phyloP scores from a whole-genome alignment of 2,888 invertebrate species.

The Macrostomum cliftonense region DNA sequence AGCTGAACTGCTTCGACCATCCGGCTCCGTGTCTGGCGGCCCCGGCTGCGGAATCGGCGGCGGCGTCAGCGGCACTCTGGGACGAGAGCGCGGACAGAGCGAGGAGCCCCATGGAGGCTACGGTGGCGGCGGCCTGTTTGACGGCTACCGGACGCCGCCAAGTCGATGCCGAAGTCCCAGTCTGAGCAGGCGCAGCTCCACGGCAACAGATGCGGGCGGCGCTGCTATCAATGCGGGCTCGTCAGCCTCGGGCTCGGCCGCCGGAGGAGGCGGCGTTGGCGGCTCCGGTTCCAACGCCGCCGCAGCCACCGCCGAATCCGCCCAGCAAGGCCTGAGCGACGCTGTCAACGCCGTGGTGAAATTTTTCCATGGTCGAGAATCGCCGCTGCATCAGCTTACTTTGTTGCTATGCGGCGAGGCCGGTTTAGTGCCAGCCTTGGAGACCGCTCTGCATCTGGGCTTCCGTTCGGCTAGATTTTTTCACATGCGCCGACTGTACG shows the following conservation, averaged over 20 bases:
- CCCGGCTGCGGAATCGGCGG: background rate
- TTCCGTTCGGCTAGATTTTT: constrained; percentile 80
- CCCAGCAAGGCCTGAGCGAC: constrained; percentile 58
- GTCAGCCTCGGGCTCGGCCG: no score
- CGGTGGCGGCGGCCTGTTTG: background rate
- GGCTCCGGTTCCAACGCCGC: no score
- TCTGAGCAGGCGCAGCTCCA: no score
- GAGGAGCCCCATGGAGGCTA: background rate
- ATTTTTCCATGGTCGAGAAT: constrained; percentile 70
- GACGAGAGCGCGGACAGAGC: background rate
- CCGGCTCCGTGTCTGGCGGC: background rate
- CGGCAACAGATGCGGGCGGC: no score
- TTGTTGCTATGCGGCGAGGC: constrained; percentile 80
- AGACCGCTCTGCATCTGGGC: constrained; percentile 82
- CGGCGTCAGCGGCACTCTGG: background rate
- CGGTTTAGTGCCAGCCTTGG: constrained; percentile 75
- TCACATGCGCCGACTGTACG: constrained; percentile 59
- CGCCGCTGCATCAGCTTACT: constrained; percentile 46
- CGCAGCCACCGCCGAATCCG: no score
- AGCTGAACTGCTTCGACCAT: constrained; percentile 52
- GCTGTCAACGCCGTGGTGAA: constrained; percentile 90
- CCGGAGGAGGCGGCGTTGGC: no score
- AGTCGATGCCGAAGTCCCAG: no score
- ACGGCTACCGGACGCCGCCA: background rate
- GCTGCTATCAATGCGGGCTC: no score